phyloP scores from a whole-genome alignment of 2,113 vertebrate genomes.

The Paralichthys olivaceus region DNA sequence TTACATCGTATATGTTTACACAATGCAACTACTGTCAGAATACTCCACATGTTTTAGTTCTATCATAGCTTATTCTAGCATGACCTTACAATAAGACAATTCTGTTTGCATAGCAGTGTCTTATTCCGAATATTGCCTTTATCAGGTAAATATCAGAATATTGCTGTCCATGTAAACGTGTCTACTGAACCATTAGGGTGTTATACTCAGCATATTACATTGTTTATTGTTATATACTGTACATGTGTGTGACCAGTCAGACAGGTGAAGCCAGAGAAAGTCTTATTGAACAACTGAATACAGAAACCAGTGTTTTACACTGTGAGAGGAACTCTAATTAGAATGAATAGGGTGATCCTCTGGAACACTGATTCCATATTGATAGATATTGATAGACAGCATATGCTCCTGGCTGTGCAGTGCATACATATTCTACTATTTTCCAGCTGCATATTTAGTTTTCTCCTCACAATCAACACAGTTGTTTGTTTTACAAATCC shows the following conservation, averaged over 20 bases:
- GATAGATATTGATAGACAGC: background rate
- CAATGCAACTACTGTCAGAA: no score
- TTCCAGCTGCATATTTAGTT: background rate
- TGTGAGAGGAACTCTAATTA: background rate
- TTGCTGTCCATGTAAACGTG: no score
- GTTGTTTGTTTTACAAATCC: background rate
- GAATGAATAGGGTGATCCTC: background rate
- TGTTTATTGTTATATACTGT: background rate
- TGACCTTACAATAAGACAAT: no score
- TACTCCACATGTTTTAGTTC: no score
- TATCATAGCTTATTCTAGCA: no score
- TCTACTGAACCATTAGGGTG: background rate
- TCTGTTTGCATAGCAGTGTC: no score
- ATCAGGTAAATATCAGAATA: no score
- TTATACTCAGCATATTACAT: background rate
- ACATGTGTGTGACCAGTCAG: background rate
- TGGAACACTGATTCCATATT: background rate
- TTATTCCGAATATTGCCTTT: no score
- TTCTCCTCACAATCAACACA: background rate
- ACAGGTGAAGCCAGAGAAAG: background rate
- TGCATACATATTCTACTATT: background rate
- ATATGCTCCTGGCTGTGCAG: conserved; percentile 7
- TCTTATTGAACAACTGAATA: background rate
- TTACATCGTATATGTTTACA: no score
- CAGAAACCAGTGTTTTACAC: background rate